These are phyloP conservation scores for Novumbra hubbsi DNA, from an alignment of 2,797 vertebrate genomes.

Conservation along the genomic window DNA sequence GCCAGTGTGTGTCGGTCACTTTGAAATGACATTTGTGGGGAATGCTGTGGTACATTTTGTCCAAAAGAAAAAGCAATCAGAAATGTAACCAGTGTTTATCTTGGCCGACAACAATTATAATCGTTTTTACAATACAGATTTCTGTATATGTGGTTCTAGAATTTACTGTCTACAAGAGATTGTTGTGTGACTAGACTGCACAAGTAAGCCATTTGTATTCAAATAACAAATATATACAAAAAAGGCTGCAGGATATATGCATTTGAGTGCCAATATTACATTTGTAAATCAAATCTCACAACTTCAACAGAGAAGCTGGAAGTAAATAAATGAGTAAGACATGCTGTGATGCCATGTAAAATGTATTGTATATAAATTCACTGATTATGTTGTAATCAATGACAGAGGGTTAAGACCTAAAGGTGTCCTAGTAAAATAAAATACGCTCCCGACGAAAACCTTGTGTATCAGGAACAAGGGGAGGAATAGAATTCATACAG, in stretches of 20 bases:
- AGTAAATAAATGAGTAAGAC: constrained; percentile 27
- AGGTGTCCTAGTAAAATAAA: constrained; percentile 78
- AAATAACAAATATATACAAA: neutral
- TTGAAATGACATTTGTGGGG: constrained; percentile 63
- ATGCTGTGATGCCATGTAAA: constrained; percentile 62
- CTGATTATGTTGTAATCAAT: constrained; percentile 79
- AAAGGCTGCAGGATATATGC: neutral
- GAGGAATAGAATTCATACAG: constrained; percentile 5
- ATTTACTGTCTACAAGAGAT: no score
- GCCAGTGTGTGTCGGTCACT: constrained; percentile 76
- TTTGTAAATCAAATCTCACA: neutral
- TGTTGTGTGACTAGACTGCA: neutral
- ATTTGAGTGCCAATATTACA: neutral
- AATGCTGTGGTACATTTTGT: no score
- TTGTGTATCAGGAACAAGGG: constrained; percentile 17
- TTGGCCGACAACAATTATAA: no score
- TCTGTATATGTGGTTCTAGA: no score
- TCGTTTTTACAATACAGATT: no score
- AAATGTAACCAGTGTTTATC: no score
- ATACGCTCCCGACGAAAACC: constrained; percentile 72
- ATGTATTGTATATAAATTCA: no score
- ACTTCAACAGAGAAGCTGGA: constrained; percentile 5
- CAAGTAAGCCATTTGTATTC: neutral
- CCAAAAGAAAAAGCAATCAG: no score
- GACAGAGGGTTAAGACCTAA: constrained; percentile 77